These are phyloP conservation scores for Homarus americanus DNA, from an alignment of 1,140 invertebrate genomes.

Conservation along the genomic window DNA sequence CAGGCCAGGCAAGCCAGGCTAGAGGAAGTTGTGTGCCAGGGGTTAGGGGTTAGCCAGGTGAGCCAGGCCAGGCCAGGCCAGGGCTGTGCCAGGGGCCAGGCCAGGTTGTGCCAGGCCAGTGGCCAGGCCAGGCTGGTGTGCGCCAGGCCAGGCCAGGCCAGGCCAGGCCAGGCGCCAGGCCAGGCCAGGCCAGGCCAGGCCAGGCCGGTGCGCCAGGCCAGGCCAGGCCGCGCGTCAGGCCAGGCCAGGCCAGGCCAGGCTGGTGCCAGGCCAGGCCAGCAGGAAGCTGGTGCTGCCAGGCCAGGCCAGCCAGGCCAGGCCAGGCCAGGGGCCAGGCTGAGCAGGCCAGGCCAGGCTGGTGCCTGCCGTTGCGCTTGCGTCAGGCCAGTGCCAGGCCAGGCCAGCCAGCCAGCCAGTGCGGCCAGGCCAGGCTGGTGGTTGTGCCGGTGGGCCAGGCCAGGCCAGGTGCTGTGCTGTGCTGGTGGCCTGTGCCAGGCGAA, in stretches of 20 bases:
- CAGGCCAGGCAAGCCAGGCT: slow-evolving; percentile 32
- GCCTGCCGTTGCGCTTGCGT: too few relatives aligned
- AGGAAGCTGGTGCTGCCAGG: neutral
- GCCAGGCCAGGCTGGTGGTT: slow-evolving; percentile 74
- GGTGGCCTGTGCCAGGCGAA: slow-evolving; percentile 67
- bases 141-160: slow-evolving; percentile 46
- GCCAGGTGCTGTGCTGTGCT: slow-evolving; percentile 71
- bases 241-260: slow-evolving; percentile 62
- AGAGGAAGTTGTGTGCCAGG: slow-evolving; percentile 7
- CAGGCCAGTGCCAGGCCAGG: slow-evolving; percentile 75
- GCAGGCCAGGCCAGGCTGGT: slow-evolving; percentile 25
- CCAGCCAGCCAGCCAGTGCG: slow-evolving; percentile 63
- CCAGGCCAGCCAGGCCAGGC: slow-evolving; percentile 20
- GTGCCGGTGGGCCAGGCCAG: slow-evolving; percentile 54
- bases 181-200: too few relatives aligned
- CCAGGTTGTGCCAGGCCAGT: too few relatives aligned
- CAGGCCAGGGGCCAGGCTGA: slow-evolving; percentile 32
- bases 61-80: slow-evolving; percentile 37
- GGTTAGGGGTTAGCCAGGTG: too few relatives aligned
- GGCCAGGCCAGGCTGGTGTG: slow-evolving; percentile 14
- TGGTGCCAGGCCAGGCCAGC: slow-evolving; percentile 9
- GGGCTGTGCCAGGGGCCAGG: neutral
- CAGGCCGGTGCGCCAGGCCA: too few relatives aligned
- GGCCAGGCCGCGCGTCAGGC: slow-evolving; percentile 30
- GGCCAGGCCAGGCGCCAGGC: slow-evolving; percentile 19